These are phyloP conservation scores for Aphis gossypii DNA, from an alignment of 1,140 invertebrate species.

Conservation along the genomic window DNA sequence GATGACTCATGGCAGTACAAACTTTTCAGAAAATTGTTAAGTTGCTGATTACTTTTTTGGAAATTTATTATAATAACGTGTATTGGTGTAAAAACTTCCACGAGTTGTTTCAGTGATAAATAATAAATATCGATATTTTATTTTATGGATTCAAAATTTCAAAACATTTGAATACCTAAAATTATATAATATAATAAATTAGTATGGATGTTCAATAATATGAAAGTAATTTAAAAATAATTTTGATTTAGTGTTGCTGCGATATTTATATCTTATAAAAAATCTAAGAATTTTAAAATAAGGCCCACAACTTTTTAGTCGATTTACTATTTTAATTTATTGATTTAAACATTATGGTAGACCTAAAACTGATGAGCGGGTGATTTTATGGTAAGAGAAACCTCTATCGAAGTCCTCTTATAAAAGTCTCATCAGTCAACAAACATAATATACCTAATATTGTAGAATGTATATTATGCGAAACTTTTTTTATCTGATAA, in stretches of 20 bases:
- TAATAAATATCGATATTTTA: no score
- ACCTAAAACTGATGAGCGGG: no score
- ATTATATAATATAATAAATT: no score
- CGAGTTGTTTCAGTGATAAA: neutral
- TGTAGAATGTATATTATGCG: neutral
- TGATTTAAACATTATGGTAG: neutral
- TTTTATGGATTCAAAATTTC: no score
- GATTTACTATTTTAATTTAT: neutral
- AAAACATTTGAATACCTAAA: no score
- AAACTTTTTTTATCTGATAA: neutral
- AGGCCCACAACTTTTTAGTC: neutral
- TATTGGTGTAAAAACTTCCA: neutral
- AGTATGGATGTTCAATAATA: no score
- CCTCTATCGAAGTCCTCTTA: neutral
- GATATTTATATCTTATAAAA: no score
- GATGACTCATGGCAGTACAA: neutral
- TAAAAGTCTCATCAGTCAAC: neutral
- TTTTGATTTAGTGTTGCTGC: no score
- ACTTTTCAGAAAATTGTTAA: neutral
- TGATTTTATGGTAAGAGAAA: neutral
- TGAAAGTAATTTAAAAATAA: no score
- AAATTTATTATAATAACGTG: neutral
- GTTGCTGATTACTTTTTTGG: neutral
- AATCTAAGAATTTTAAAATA: neutral
- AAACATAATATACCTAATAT: neutral